phyloP scores from a whole-genome alignment of 2,113 vertebrate genomes.

The Atrichornis clamosus region DNA sequence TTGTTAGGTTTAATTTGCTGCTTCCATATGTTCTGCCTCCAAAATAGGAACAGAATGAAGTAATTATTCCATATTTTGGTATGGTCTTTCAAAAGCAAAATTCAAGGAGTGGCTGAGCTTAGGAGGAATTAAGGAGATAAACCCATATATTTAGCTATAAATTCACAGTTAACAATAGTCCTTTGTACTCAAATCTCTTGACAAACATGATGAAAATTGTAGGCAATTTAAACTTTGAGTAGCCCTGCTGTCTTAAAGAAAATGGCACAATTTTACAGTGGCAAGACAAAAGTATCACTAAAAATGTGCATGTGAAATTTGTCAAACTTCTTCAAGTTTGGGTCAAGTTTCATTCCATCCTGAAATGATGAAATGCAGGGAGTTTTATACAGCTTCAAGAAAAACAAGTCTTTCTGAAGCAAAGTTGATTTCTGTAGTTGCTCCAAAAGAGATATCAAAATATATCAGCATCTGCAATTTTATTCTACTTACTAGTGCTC shows the following conservation, averaged over 20 bases:
- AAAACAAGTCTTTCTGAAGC: neutral
- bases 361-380: neutral
- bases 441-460: neutral
- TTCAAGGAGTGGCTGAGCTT: neutral
- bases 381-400: neutral
- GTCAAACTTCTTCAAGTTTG: neutral
- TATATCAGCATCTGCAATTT: neutral
- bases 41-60: neutral
- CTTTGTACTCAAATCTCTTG: neutral
- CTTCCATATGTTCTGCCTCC: neutral
- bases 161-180: neutral
- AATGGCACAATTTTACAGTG: neutral
- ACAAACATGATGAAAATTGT: neutral
- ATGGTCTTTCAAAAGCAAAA: neutral
- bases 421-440: neutral
- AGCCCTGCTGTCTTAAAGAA: neutral
- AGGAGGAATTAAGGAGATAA: neutral
- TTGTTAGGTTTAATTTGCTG: neutral
- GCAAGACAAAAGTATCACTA: neutral
- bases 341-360: neutral
- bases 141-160: neutral
- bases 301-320: neutral
- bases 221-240: neutral
- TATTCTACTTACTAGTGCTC: conserved; percentile 85
- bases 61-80: neutral